Evolutionary conservation across 2,113 vertebrate species (phyloP), one percentile per base, ranked within the genome.

Genomic region (Lepisosteus osseus): DNA sequence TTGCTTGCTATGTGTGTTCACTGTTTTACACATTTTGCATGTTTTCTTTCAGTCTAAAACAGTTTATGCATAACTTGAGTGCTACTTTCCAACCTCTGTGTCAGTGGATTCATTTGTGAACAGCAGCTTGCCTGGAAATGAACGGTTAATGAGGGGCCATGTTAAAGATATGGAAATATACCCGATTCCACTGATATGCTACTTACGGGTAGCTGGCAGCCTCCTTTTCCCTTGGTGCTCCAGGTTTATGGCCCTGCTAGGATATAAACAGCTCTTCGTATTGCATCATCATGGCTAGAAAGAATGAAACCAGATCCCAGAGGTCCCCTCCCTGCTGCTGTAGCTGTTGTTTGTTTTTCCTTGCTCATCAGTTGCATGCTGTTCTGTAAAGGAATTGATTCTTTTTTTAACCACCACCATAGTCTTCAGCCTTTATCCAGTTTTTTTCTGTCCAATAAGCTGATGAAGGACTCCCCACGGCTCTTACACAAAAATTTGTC

Each of bases 251-350:
- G 13, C 57, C 57, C 57, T 1, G 13, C 57, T 29, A 29, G 29
- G 29, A 29, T 3, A 6, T 13, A n/a, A 59, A 59, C 57, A n/a
- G 14, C 57, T 29, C 29, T 29, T 29, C 29, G 9, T n/a, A 13
- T 59, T 59, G 57, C 57, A 15, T 59, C n/a, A 59, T 13, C 57
- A 59, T 13, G 57, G 5, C 14, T 11, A 59, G 57, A 5, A 15
- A 59, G 57, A 59, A 59, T n/a, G 57, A 59, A 59, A 59, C 57
- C 13, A 59, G 57, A 59, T 59, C 57, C 57, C 57, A 1, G 57
- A 15, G 57, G 14, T n/a, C 57, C 12, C 5, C 14, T 59, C 57
- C 14, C n/a, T 4, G 9, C n/a, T 59, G 4, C 57, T 59, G 12
- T 29, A n/a, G 4, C 57, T 15, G 12, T 59, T 59, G n/a, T 13